Percentiles rank a stretch among this genome's conserved stretches.
Evolutionary conservation across 2,113 vertebrate species (phyloP).

Genomic region (Tursiops truncatus): DNA sequence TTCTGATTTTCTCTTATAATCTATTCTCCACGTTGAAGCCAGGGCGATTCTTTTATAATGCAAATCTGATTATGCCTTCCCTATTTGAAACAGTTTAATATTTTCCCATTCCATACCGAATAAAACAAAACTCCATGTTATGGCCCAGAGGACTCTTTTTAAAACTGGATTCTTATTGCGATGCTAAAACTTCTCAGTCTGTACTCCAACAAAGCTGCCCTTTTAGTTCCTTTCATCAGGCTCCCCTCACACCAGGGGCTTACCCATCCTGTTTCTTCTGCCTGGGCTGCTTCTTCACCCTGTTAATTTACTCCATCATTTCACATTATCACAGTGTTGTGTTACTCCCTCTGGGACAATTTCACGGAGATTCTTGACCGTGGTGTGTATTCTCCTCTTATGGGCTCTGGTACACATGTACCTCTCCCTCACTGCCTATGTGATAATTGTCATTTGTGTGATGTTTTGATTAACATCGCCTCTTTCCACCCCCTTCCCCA

Average conservation of each 20-base stretch:
- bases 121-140: neutral
- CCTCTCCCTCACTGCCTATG: neutral
- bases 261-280: neutral
- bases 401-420: neutral
- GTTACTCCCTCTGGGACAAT: neutral
- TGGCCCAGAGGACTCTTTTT: neutral
- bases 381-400: neutral
- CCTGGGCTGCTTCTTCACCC: neutral
- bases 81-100: neutral
- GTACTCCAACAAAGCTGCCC: neutral
- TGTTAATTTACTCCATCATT: neutral
- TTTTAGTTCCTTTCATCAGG: neutral
- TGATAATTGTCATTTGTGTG: neutral
- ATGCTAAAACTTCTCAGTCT: neutral
- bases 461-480: neutral
- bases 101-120: neutral
- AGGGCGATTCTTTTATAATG: neutral
- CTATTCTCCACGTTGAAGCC: neutral
- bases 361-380: neutral
- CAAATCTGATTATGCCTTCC: neutral
- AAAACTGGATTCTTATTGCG: neutral
- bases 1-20: neutral
- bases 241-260: neutral
- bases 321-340: neutral
- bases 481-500: neutral